A percentile compares a stretch with the other conserved stretches of the same genome.
phyloP scores from a whole-genome alignment of 2,888 invertebrate species.

The Phragmatobia fuliginosa region DNA sequence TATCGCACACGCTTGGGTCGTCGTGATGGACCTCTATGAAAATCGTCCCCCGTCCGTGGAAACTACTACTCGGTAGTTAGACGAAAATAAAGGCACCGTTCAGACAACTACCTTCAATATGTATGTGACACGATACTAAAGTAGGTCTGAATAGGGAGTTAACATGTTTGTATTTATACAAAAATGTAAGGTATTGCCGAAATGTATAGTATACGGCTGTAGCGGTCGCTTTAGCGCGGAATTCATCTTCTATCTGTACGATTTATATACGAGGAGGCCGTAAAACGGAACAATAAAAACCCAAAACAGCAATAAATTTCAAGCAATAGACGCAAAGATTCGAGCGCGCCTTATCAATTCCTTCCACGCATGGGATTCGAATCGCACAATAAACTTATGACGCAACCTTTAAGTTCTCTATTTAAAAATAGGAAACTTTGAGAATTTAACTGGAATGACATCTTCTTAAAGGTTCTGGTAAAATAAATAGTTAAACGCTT shows the following conservation, averaged over 20 bases:
- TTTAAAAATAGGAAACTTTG: slow-evolving; percentile 40
- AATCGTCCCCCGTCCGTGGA: slow-evolving; percentile 66
- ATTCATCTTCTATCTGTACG: slow-evolving; percentile 86
- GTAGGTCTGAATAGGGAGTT: slow-evolving; percentile 45
- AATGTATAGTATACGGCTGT: slow-evolving; percentile 74
- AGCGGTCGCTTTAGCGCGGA: slow-evolving; percentile 79
- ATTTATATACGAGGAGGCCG: slow-evolving; percentile 85
- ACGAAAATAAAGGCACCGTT: slow-evolving; percentile 56
- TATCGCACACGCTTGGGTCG: slow-evolving; percentile 77
- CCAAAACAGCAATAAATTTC: slow-evolving; percentile 88
- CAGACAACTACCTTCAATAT: slow-evolving; percentile 50
- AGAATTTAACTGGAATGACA: slow-evolving; percentile 28
- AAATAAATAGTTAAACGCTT: slow-evolving; percentile 53
- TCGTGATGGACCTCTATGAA: slow-evolving; percentile 79
- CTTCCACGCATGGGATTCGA: slow-evolving; percentile 80
- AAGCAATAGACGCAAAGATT: slow-evolving; percentile 86
- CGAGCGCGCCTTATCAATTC: slow-evolving; percentile 86
- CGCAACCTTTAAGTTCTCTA: slow-evolving; percentile 60
- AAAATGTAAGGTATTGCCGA: slow-evolving; percentile 66
- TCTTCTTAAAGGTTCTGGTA: slow-evolving; percentile 48
- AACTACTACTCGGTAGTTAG: slow-evolving; percentile 62
- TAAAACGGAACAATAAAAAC: slow-evolving; percentile 88
- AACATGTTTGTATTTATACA: slow-evolving; percentile 56
- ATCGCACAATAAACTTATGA: slow-evolving; percentile 84
- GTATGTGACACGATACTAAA: slow-evolving; percentile 45